Evolutionary conservation across 2,888 invertebrate species (phyloP), one percentile per base, ranked within the genome.

Genomic region (Petrolisthes cinctipes): DNA sequence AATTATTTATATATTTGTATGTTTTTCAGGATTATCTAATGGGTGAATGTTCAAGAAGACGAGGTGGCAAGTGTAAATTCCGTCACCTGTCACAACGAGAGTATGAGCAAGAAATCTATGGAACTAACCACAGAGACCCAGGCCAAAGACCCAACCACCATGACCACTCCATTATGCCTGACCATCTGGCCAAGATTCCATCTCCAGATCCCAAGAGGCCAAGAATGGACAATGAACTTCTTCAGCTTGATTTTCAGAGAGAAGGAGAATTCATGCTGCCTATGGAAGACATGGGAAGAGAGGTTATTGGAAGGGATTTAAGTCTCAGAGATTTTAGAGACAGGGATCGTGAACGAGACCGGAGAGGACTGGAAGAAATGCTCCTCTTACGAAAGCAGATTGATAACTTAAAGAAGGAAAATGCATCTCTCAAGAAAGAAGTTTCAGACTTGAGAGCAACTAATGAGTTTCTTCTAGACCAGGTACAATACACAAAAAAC

Each of bases 391-490:
- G 95, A 90, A 95, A 95, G 91, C 95, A 95, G 92, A 94, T 96
- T 81, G 95, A 95, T 80, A 95, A 95, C 91, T 92, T 96, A 87
- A 95, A 95, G 92, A 95, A 95, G 92, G 95, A 95, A 93, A 95
- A 95, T 91, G 92, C 92, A 51, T 93, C 93, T 90, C 85, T 90
- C 51, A 90, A 89, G 83, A 89, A 90, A 73, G 90, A 90, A 57
- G 87, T 86, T 57, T 89, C 89, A 61, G 96, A 96, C 92, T 93
- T 96, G 90, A 95, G 95, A 66, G 95, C 96, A 2, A 95, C 96
- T 9, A 96, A 96, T 92, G 96, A 96, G 92, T 96, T 96, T 92
- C 93, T 96, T 14, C 93, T 96, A 90, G 96, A 96, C 91, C 96
- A 96, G 86, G 90, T 90, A 57, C 51, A 20, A 20, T 71, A n/a